These are phyloP conservation scores for Drosophila seguyi DNA, from an alignment of 1,140 invertebrate genomes.

Conservation along the genomic window DNA sequence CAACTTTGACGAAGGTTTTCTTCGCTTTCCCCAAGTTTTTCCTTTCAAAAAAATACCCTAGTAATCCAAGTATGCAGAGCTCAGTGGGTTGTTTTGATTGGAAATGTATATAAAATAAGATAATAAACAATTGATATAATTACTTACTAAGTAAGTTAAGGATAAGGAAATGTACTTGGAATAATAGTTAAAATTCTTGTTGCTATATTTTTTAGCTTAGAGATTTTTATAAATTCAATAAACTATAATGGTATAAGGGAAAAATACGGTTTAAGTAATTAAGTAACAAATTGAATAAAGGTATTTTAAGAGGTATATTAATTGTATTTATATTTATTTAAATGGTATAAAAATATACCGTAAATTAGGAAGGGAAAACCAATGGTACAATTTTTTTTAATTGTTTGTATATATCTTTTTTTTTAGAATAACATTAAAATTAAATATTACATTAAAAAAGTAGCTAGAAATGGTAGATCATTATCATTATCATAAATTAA, in stretches of 20 bases:
- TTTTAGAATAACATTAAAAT: no score
- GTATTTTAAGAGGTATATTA: no score
- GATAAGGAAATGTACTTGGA: neutral
- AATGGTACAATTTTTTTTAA: no score
- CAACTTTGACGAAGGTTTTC: constrained; percentile 73
- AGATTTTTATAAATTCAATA: neutral
- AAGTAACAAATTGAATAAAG: no score
- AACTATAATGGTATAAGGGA: neutral
- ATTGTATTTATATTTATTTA: no score
- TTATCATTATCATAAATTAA: neutral
- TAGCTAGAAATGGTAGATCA: neutral
- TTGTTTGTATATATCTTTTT: no score
- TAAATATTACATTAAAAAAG: no score
- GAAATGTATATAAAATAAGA: neutral
- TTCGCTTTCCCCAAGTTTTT: constrained; percentile 13
- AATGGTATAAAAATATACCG: no score
- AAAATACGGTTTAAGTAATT: neutral
- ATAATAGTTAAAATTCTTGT: neutral
- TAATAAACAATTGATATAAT: no score
- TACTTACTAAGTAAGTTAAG: neutral
- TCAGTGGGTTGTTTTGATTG: neutral
- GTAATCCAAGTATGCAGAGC: neutral
- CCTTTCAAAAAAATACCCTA: constrained; percentile 2
- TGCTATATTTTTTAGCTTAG: neutral
- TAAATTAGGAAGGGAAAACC: no score